Evolutionary conservation across 2,888 invertebrate species (phyloP), one percentile per base, ranked within the genome.

Genomic region (Caenorhabditis becei): DNA sequence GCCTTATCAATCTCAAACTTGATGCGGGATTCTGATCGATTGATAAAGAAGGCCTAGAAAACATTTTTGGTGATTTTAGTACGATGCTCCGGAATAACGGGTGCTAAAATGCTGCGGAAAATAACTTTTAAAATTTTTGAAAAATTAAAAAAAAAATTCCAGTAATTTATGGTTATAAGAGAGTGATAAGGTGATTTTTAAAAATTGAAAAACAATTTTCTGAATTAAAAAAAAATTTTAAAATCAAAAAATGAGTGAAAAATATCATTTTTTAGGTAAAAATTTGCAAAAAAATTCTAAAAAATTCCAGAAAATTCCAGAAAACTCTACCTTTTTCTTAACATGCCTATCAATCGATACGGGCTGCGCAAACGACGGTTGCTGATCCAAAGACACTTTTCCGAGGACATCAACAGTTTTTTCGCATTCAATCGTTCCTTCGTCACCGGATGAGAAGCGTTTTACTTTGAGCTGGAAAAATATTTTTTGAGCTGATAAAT

Each of bases 241-340:
- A n/a, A n/a, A n/a, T n/a, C n/a, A n/a, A n/a, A n/a, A n/a, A n/a
- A n/a, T n/a, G n/a, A n/a, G n/a, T n/a, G n/a, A n/a, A n/a, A n/a
- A n/a, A n/a, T n/a, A n/a, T n/a, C n/a, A n/a, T n/a, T n/a, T n/a
- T n/a, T n/a, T n/a, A n/a, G n/a, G n/a, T n/a, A n/a, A n/a, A n/a
- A n/a, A n/a, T n/a, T n/a, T n/a, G n/a, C n/a, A n/a, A n/a, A n/a
- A n/a, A n/a, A n/a, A n/a, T n/a, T n/a, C n/a, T n/a, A n/a, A n/a
- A n/a, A n/a, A n/a, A n/a, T n/a, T n/a, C n/a, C n/a, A n/a, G n/a
- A n/a, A n/a, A n/a, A n/a, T n/a, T n/a, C n/a, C n/a, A n/a, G n/a
- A n/a, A n/a, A n/a, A n/a, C n/a, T n/a, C n/a, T n/a, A 83, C 84
- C 78, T 82, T 84, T 51, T 84, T 84, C 53, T 80, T 82, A 11